Conservation (phyloP, 1,140 invertebrate genomes). For the Parasteatoda tepidariorum region DNA sequence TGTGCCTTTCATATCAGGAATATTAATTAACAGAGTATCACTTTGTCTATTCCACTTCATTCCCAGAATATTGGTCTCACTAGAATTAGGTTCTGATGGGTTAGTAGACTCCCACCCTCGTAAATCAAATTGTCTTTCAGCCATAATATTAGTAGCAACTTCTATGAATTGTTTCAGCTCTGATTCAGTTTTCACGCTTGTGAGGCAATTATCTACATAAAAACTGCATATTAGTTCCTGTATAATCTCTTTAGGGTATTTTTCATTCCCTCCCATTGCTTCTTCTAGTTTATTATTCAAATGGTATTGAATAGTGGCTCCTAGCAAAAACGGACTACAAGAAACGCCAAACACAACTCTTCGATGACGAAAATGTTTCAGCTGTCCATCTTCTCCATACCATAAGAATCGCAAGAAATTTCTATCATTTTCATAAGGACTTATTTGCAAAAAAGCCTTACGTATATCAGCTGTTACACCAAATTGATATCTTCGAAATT, state of each 20-base stretch:
- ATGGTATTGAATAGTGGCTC: conserved; percentile 5
- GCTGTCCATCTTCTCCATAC: not conserved
- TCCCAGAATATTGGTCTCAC: not conserved
- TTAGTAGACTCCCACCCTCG: conserved; percentile 24
- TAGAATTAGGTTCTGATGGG: not conserved
- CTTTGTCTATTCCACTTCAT: not conserved
- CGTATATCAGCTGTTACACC: conserved; percentile 50
- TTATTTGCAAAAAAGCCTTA: conserved; percentile 56
- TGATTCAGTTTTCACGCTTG: not conserved
- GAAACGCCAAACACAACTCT: conserved; percentile 10
- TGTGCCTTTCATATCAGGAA: not conserved
- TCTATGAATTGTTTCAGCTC: conserved; percentile 4
- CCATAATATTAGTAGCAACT: conserved; percentile 33
- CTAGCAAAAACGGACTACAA: conserved; percentile 17
- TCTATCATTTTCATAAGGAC: conserved; percentile 9
- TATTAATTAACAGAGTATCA: not conserved
- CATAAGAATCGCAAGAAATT: conserved; percentile 11
- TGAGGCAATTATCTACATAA: conserved; percentile 12
- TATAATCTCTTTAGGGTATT: not conserved
- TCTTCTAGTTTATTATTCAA: not conserved
- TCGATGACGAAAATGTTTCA: not conserved
- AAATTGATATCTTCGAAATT: conserved; percentile 34
- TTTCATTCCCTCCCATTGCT: not conserved
- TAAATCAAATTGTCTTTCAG: conserved; percentile 25
- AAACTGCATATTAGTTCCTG: not conserved